Base-by-base conservation (phyloP, 1,140 invertebrate genomes). In the Drosophila pseudoananassae region DNA sequence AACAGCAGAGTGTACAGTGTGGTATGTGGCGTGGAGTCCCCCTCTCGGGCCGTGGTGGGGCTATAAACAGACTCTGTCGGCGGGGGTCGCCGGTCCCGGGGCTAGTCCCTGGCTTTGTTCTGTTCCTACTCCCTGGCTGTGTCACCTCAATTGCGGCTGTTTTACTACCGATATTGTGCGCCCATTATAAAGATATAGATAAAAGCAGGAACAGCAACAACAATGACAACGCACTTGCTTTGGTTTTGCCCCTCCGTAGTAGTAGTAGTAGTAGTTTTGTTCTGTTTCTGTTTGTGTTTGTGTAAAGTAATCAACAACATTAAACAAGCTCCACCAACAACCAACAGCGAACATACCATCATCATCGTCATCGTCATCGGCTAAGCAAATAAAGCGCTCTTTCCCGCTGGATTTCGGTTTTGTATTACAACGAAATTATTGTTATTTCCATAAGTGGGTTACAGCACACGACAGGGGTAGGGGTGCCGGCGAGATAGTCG, bases 81-180 rank as follows among this genome's bases (percentile, higher is more conserved):
- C 25, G 63, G 63, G 63, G 58, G 58, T 29, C 15, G 8, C n/a
- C 2, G 49, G 25, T 29, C 27, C n/a, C 12, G 17, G 33, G 45
- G 25, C 10, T 27, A 40, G 63, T 45, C 64, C 69, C 66, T 78
- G 69, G 78, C 69, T 61, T 76, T 75, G 69, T 65, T 59, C 31
- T 75, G 69, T 65, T 59, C 43, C 59, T 57, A 54, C 55, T 57
- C 25, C 46, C 38, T 64, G 75, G 51, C 56, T 69, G 82, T 87
- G 82, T 78, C 82, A 87, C 82, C 82, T 87, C 83, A 88, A 87
- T 88, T 85, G 81, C 69, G 64, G 72, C 49, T 69, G 56, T 76
- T 85, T 87, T 87, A 88, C 83, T 87, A 78, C 82, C 83, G 75
- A 87, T 87, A 87, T 87, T 87, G 70, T 88, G 83, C 54, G 78